phyloP scores from a whole-genome alignment of 1,140 invertebrate genomes.

The Drosophila subobscura region DNA sequence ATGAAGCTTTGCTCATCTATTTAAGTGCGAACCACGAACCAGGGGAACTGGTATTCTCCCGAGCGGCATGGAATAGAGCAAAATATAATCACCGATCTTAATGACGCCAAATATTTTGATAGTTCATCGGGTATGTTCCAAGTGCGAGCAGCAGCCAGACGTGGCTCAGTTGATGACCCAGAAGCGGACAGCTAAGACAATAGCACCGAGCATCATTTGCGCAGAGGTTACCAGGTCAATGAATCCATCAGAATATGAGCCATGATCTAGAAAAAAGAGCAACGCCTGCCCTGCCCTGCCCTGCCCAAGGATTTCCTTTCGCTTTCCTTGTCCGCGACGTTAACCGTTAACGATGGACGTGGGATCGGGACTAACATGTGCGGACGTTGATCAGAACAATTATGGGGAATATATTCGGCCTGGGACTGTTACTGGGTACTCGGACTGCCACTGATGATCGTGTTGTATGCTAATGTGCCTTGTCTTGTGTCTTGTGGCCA shows the following conservation, averaged over 20 bases:
- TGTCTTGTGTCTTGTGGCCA: neutral
- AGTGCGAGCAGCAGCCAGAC: conserved; percentile 5
- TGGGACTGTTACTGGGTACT: neutral
- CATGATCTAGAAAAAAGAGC: no score
- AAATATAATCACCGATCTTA: conserved; percentile 68
- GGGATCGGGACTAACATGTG: conserved; percentile 12
- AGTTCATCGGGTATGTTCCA: conserved; percentile 27
- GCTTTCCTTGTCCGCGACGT: neutral
- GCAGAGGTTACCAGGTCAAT: conserved; percentile 49
- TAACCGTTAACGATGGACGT: conserved; percentile 10
- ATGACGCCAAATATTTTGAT: conserved; percentile 71
- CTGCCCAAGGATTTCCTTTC: conserved; percentile 31
- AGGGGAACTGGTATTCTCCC: conserved; percentile 23
- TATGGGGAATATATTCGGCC: conserved; percentile 1
- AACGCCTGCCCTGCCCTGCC: neutral
- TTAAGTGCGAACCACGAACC: conserved; percentile 46
- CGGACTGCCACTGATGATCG: neutral
- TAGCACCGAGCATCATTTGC: conserved; percentile 8
- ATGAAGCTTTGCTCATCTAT: conserved; percentile 39
- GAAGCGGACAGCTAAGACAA: conserved; percentile 30
- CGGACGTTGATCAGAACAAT: conserved; percentile 21
- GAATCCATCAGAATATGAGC: conserved; percentile 26
- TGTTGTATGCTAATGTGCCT: conserved; percentile 37
- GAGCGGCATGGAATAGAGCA: conserved; percentile 15
- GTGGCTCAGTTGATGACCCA: conserved; percentile 41